Conservation (phyloP, 2,797 vertebrate species). For the Meriones psammophilus region DNA sequence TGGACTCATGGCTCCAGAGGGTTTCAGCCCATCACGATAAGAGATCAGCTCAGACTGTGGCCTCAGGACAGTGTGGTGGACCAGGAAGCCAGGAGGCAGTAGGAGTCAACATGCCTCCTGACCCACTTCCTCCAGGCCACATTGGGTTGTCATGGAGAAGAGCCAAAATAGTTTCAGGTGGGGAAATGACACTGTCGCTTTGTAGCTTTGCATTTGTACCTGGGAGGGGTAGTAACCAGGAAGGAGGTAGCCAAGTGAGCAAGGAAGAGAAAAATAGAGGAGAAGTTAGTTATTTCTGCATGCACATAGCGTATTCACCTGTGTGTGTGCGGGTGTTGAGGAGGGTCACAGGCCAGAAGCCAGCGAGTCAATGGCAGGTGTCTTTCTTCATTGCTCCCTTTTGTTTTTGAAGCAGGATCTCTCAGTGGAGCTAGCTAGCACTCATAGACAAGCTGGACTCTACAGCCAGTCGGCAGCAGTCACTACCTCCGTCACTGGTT, state of each 20-base stretch:
- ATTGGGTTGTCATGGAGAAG: neutral
- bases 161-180: conserved; percentile 7
- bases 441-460: neutral
- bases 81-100: neutral
- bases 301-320: rapidly evolving
- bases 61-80: neutral
- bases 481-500: neutral
- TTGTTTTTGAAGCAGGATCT: neutral
- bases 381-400: neutral
- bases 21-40: neutral
- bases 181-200: neutral
- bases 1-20: neutral
- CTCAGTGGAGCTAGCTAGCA: neutral
- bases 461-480: neutral
- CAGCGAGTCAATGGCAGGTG: neutral
- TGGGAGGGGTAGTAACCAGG: neutral
- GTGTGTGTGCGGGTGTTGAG: neutral
- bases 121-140: neutral
- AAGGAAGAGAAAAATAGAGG: neutral
- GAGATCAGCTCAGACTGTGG: neutral
- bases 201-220: neutral
- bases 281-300: neutral
- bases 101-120: no score
- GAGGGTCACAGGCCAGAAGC: neutral
- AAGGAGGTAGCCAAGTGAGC: neutral